These are phyloP conservation scores for Ellobius talpinus DNA, from an alignment of 2,113 vertebrate species.

Conservation along the genomic window DNA sequence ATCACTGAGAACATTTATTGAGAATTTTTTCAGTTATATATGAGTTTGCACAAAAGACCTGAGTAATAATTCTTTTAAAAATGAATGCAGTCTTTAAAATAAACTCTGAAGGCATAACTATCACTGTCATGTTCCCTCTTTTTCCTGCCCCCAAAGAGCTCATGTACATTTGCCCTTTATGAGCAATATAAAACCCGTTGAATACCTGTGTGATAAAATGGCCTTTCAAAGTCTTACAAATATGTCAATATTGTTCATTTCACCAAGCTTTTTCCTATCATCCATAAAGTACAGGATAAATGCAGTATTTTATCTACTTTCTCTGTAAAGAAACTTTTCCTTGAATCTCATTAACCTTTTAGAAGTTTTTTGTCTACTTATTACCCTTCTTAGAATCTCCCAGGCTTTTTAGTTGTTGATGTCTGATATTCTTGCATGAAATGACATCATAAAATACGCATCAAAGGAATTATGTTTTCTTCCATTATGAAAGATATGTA, in stretches of 20 bases:
- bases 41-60: constrained; percentile 13
- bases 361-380: constrained; percentile 67
- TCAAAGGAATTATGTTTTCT: neutral
- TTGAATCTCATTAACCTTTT: constrained; percentile 79
- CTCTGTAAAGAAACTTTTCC: constrained; percentile 64
- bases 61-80: constrained; percentile 6
- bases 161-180: constrained; percentile 65
- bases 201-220: constrained; percentile 44
- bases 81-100: neutral
- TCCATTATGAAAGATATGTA: neutral
- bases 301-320: constrained; percentile 60
- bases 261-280: constrained; percentile 54
- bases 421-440: neutral
- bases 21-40: constrained; percentile 6
- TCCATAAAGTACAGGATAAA: constrained; percentile 61
- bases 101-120: constrained; percentile 3
- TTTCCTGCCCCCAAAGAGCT: neutral
- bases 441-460: constrained; percentile 23
- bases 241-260: constrained; percentile 62
- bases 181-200: constrained; percentile 47
- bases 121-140: constrained; percentile 20
- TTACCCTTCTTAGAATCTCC: constrained; percentile 59
- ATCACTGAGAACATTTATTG: neutral
- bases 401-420: constrained; percentile 36
- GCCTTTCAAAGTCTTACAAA: constrained; percentile 71